A percentile compares a stretch with the other conserved stretches of the same genome.
Evolutionary conservation across 37 sponge, comb jelly and placozoan species (phyloP).

Genomic region (Theonella swinhoei): DNA sequence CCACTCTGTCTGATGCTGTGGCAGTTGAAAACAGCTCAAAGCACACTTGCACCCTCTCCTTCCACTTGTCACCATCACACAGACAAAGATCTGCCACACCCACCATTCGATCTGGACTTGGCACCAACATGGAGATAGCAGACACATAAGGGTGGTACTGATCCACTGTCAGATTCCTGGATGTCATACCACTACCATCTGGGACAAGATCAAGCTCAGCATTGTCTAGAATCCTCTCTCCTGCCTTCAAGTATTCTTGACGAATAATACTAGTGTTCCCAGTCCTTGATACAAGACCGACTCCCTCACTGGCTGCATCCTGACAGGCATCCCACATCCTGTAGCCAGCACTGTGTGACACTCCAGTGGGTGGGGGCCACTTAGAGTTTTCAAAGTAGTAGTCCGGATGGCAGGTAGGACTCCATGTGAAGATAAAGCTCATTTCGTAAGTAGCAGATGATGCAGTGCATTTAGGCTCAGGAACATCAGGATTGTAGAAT

Average conservation of each 20-base stretch:
- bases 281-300: slow-evolving; percentile 28
- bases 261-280: slow-evolving; percentile 9
- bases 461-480: slow-evolving; percentile 9
- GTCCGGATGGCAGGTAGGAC: slow-evolving; percentile 33
- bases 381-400: slow-evolving; percentile 16
- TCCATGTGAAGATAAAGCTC: slow-evolving; percentile 44
- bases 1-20: slow-evolving; percentile 18
- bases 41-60: slow-evolving; percentile 37
- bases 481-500: slow-evolving; percentile 29
- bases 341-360: slow-evolving; percentile 47
- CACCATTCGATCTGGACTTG: slow-evolving; percentile 44
- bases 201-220: slow-evolving; percentile 14
- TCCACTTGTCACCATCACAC: slow-evolving; percentile 41
- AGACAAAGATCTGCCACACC: slow-evolving; percentile 46
- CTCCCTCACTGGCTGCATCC: slow-evolving; percentile 29
- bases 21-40: slow-evolving; percentile 51
- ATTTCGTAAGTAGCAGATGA: not conserved
- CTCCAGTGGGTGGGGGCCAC: slow-evolving; percentile 62
- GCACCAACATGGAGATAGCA: slow-evolving; percentile 12
- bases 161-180: not conserved
- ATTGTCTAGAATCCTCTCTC: no score
- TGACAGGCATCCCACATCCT: slow-evolving; percentile 54
- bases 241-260: slow-evolving; percentile 24
- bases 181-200: slow-evolving; percentile 15
- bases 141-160: slow-evolving; percentile 20